These are phyloP conservation scores for Cristatella mucedo DNA, from an alignment of 2,888 invertebrate genomes.

Conservation along the genomic window DNA sequence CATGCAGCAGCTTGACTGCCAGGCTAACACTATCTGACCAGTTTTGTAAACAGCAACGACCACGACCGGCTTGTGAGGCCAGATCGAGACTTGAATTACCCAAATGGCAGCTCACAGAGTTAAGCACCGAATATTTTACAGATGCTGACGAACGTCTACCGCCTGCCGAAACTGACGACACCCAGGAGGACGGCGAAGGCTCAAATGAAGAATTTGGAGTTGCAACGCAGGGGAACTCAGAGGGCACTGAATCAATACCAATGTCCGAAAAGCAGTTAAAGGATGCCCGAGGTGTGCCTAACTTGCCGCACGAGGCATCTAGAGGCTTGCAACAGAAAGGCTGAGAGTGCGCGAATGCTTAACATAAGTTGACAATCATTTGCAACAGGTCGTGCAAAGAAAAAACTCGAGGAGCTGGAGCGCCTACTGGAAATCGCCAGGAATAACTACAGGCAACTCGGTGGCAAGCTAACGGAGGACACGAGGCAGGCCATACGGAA, in stretches of 20 bases:
- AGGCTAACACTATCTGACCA: no score
- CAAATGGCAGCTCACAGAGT: no score
- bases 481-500: neutral
- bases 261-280: constrained; percentile 21
- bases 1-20: no score
- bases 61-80: no score
- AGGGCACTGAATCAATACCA: constrained; percentile 20
- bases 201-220: constrained; percentile 15
- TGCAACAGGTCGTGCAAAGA: constrained; percentile 27
- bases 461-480: constrained; percentile 34
- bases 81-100: no score
- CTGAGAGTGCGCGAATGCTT: no score
- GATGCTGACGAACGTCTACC: constrained; percentile 10
- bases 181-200: constrained; percentile 14
- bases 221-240: constrained; percentile 22
- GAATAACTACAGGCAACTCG: constrained; percentile 35
- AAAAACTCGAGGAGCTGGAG: constrained; percentile 33
- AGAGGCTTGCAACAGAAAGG: no score
- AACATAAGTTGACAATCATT: no score
- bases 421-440: constrained; percentile 32
- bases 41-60: no score
- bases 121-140: no score
- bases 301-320: no score
- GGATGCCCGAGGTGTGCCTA: constrained; percentile 22
- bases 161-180: constrained; percentile 4